Evolutionary conservation across 2,797 vertebrate species (phyloP), one percentile per base, ranked within the genome.

Genomic region (Melanotaenia trifasciata): DNA sequence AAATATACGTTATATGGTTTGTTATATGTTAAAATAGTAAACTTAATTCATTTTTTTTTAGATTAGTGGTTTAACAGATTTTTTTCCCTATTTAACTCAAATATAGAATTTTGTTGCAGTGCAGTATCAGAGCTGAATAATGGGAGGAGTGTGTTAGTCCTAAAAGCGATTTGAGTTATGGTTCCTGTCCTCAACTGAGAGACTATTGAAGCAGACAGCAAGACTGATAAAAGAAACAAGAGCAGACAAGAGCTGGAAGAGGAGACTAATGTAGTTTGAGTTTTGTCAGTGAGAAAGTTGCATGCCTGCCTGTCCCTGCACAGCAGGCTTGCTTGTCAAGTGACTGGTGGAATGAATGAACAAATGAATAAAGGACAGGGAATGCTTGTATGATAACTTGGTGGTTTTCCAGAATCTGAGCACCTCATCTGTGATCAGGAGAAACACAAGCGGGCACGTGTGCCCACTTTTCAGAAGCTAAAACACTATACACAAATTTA

Each of bases 171-270:
- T 28, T 68, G 80, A 81, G 79, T 86, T 85, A 81, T 76, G 76
- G 68, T 78, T 83, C 70, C 47, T 68, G 78, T 79, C 26, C 0
- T 56, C 62, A 26, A n/a, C 60, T 76, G 67, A 74, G 72, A 77
- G 57, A 80, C 84, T 78, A 78, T 70, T 61, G 57, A 83, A 74
- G 86, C 70, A 76, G 74, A 85, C 70, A 64, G 67, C 2, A 2
- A 45, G 73, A 57, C 47, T 67, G 76, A 85, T 81, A 80, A 68
- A 79, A 71, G 64, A 84, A 85, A 81, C 45, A 36, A 14, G 70
- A 78, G 54, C 56, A 85, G 77, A 87, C 58, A 64, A 47, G 74
- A 72, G 67, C 32, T 57, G 30, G 12, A n/a, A 73, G 67, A 56
- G 64, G 57, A 82, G 70, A 79, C 60, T 70, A 67, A 82, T 79